Base-by-base conservation (phyloP, 2,797 vertebrate genomes). In the Dendrocincla fuliginosa region DNA sequence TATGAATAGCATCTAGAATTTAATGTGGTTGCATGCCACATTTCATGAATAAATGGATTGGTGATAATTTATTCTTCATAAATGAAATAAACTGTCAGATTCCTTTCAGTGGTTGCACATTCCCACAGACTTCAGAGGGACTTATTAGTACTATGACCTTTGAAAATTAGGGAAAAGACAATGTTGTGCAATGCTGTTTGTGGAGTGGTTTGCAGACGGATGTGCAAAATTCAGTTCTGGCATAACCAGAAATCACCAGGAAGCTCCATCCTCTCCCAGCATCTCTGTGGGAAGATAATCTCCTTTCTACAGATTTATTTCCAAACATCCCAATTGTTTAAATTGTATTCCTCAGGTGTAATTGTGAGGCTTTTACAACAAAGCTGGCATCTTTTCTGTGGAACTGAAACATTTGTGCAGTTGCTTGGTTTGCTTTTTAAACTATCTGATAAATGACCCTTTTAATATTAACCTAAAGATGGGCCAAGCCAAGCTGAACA, bases 1-100 rank as follows among this genome's bases (percentile, higher is more conserved):
- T 89, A 47, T 80, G 84, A 95, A 67, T 59, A 73, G 27, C 27
- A 64, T 79, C 63, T 84, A 75, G 74, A 92, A 81, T 90, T 86
- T 35, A 47, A 64, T 68, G 61, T 28, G 23, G 22, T 83, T 89
- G 52, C 39, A 61, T 81, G 55, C 33, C 85, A 56, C 37, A 56
- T 87, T 95, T 84, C 63, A 63, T 76, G 85, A 76, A 56, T 84
- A 88, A 88, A 73, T 61, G 20, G 56, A 56, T 67, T 63, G 61
- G 37, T 86, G 68, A 63, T 69, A 30, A 61, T 68, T 87, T 79
- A 69, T 88, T 90, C n/a, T 47, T 90, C 37, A 55, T 57, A 74
- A 59, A 71, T 80, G 32, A 63, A 33, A 52, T 63, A 69, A 73
- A 52, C 0, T 0, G 69, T 92, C 47, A 73, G 42, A 49, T 87